Evolutionary conservation across 2,797 vertebrate species (phyloP).

Genomic region (Bovichtus variegatus): DNA sequence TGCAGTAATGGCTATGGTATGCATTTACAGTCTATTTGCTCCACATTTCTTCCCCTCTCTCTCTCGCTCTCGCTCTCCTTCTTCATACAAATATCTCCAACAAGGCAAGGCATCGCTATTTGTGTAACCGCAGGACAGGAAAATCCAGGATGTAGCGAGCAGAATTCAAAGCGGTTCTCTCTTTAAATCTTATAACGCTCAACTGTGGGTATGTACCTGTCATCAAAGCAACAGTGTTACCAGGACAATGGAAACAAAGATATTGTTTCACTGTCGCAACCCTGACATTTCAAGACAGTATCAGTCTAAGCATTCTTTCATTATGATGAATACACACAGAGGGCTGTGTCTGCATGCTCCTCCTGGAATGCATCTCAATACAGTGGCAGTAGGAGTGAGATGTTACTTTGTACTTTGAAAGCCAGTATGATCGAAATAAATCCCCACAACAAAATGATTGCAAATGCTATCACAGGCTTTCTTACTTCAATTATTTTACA

Average conservation of each 20-base stretch:
- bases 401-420: background rate
- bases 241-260: constrained; percentile 42
- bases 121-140: constrained; percentile 44
- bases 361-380: constrained; percentile 35
- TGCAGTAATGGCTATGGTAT: constrained; percentile 60
- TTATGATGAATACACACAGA: constrained; percentile 58
- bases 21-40: constrained; percentile 59
- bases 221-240: constrained; percentile 12
- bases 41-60: constrained; percentile 33
- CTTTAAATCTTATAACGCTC: constrained; percentile 16
- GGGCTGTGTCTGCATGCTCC: constrained; percentile 38
- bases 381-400: constrained; percentile 1
- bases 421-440: background rate
- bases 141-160: constrained; percentile 30
- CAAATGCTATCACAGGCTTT: background rate
- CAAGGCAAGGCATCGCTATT: constrained; percentile 31
- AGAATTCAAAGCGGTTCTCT: constrained; percentile 41
- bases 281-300: constrained; percentile 58
- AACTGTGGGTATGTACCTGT: constrained; percentile 8
- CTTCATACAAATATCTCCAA: constrained; percentile 34
- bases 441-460: background rate
- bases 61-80: background rate
- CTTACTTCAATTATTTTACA: background rate
- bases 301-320: constrained; percentile 64
- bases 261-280: constrained; percentile 32